Base-by-base conservation (phyloP, 2,888 invertebrate species). In the Neoascia interrupta region DNA sequence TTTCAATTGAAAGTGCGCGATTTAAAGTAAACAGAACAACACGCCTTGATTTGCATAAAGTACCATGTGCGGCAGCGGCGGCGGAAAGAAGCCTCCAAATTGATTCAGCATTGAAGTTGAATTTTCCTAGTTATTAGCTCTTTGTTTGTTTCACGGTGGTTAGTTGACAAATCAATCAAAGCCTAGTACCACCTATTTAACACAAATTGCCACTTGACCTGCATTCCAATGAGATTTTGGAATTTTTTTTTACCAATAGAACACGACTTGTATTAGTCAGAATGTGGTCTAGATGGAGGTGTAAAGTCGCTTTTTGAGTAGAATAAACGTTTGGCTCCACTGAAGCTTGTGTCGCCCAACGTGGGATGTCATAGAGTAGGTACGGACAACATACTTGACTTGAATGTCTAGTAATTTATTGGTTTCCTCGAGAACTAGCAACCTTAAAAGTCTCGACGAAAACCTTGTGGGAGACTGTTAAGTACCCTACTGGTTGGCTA, bases 151-250 rank as follows among this genome's bases (percentile, higher is more conserved):
- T n/a, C n/a, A n/a, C n/a, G n/a, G n/a, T n/a, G n/a, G n/a, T n/a
- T n/a, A n/a, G n/a, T n/a, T 53, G 58, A 73, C 36, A 73, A 58
- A 53, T 47, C 37, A 53, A 37, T 60, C 54, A 39, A 74, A n/a
- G n/a, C n/a, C n/a, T n/a, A n/a, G n/a, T n/a, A n/a, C n/a, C n/a
- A n/a, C n/a, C n/a, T n/a, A n/a, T n/a, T n/a, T 26, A 34, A 13
- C 53, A 53, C 39, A 39, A n/a, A n/a, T n/a, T n/a, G 45, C 26
- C 53, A 43, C 34, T 60, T 69, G 45, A 60, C 51, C 61, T 37
- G 60, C 51, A 69, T 60, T 36, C 51, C 43, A 19, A 31, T 37
- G 8, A 39, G 28, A 47, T 26, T 56, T 56, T 39, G 39, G 58
- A 21, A n/a, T n/a, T n/a, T n/a, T n/a, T n/a, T n/a, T n/a, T n/a